Base-by-base conservation (phyloP, 2,888 invertebrate species). In the Lithophane socia region DNA sequence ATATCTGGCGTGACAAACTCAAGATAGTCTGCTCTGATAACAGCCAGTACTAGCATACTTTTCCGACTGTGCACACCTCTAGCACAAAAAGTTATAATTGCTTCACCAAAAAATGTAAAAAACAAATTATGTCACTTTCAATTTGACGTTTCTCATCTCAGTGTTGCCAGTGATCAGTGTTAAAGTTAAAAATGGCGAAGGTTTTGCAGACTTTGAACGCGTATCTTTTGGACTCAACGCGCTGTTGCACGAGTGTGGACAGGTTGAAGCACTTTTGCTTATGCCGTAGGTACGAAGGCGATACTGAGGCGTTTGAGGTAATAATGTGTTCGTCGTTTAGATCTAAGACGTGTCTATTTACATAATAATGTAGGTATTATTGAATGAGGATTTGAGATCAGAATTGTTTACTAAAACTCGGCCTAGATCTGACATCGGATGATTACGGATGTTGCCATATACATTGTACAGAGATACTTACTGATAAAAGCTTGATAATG, bases 1-100 rank as follows among this genome's bases (percentile, higher is more conserved):
- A 94, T 96, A 94, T 96, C 96, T 95, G 94, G 92, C 96, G 94
- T 96, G 95, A 95, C 96, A 93, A 95, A 95, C 92, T 92, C 92
- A 89, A 94, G 95, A 96, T 96, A 96, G 91, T 93, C 93, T 92
- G 92, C 91, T 89, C 93, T 95, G 96, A 96, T 96, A 96, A 95
- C 93, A 89, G 86, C 80, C 95, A 96, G 96, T 96, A 86, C 89
- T 91, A 91, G 87, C 89, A 92, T 89, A 93, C 84, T 94, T 93
- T 92, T 92, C 92, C 91, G 84, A 91, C 90, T 80, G 93, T 85
- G 83, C 88, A 93, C 95, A 95, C 95, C 94, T 86, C 76, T 87
- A 80, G 83, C 82, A 65, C 66, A 83, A 82, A 86, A 76, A 71
- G 72, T 44, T 68, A 67, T 68, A 64, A 63, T 73, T 63, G 52